Conservation (phyloP, 1,140 invertebrate genomes). For the Aleiodes sp. region DNA sequence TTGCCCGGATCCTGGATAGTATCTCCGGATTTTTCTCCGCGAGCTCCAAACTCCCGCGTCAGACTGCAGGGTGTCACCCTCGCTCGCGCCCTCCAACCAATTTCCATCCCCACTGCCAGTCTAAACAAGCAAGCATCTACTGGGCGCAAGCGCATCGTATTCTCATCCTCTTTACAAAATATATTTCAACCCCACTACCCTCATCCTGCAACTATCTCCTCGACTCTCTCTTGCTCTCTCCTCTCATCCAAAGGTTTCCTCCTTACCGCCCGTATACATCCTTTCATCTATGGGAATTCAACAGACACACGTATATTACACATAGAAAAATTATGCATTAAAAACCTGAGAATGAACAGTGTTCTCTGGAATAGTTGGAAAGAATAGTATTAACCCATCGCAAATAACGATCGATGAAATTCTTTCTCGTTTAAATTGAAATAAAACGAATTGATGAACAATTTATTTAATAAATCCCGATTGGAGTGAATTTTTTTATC, state of each 20-base stretch:
- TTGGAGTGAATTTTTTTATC: too few species aligned
- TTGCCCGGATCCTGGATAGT: neutral
- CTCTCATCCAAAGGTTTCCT: slow-evolving; percentile 32
- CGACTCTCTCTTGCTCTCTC: slow-evolving; percentile 35
- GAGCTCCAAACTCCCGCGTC: slow-evolving; percentile 57
- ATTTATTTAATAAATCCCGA: too few species aligned
- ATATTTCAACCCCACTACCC: neutral
- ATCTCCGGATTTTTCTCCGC: slow-evolving; percentile 29
- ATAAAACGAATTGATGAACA: too few species aligned
- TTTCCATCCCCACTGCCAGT: slow-evolving; percentile 40
- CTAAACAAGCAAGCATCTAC: neutral
- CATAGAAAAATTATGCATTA: slow-evolving; percentile 9
- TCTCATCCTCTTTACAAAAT: neutral
- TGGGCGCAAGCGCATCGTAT: slow-evolving; percentile 1
- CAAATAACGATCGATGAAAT: too few species aligned
- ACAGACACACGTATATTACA: neutral
- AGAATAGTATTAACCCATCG: too few species aligned
- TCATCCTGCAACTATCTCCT: slow-evolving; percentile 24
- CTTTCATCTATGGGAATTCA: neutral
- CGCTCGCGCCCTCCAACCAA: slow-evolving; percentile 51
- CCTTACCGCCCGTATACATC: neutral
- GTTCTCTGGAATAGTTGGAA: too few species aligned
- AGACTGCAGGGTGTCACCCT: slow-evolving; percentile 67
- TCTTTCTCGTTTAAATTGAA: too few species aligned
- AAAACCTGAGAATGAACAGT: too few species aligned